These are phyloP conservation scores for Pangasianodon hypophthalmus DNA, from an alignment of 2,113 vertebrate species.

Conservation along the genomic window DNA sequence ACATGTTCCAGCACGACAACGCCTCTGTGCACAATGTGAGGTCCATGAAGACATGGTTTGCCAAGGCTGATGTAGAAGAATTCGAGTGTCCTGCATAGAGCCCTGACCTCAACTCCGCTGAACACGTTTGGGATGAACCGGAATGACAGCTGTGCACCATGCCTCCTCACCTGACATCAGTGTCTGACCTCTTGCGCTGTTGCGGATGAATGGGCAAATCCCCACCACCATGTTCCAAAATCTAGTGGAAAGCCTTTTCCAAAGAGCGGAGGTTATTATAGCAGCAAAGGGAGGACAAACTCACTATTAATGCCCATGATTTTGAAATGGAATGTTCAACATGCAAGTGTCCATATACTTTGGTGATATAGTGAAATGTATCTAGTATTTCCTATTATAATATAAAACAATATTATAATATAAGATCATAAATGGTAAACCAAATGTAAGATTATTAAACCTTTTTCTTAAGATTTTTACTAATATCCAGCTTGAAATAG, in stretches of 20 bases:
- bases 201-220: not conserved
- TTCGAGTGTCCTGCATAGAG: not conserved
- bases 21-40: not conserved
- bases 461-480: not conserved
- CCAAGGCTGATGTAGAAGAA: not conserved
- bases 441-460: not conserved
- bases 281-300: not conserved
- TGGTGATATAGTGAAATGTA: not conserved
- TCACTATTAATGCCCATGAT: not conserved
- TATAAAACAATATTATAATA: not conserved
- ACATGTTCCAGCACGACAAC: not conserved
- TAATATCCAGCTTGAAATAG: not conserved
- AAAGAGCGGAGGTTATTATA: not conserved
- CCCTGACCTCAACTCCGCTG: not conserved
- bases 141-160: not conserved
- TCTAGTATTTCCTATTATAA: not conserved
- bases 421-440: not conserved
- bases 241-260: not conserved
- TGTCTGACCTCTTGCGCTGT: not conserved
- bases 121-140: not conserved
- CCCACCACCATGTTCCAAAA: not conserved
- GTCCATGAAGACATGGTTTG: not conserved
- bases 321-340: not conserved
- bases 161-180: not conserved
- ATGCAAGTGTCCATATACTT: not conserved